Conservation (phyloP, 2,888 invertebrate genomes). For the Drosophila paramelanica region DNA sequence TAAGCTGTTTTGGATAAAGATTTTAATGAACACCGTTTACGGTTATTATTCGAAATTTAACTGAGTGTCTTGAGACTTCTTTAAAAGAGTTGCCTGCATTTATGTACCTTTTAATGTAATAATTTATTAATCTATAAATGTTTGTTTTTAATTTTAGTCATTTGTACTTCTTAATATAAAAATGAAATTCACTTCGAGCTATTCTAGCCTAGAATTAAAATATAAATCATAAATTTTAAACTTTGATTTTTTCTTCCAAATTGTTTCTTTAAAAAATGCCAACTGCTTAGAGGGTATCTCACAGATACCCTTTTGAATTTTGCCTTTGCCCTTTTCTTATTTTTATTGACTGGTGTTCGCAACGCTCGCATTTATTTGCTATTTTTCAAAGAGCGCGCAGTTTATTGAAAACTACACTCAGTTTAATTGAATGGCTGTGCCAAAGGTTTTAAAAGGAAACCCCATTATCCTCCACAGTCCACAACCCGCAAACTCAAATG, state of each 20-base stretch:
- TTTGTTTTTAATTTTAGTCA: too few species aligned
- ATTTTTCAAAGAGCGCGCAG: slow-evolving; percentile 68
- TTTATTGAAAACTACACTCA: slow-evolving; percentile 80
- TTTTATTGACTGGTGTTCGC: slow-evolving; percentile 46
- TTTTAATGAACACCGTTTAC: too few species aligned
- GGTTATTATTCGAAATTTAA: too few species aligned
- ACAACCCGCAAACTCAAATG: slow-evolving; percentile 16
- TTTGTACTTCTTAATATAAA: too few species aligned
- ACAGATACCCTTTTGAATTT: too few species aligned
- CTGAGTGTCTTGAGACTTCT: too few species aligned
- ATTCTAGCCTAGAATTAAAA: too few species aligned
- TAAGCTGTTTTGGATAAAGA: neutral
- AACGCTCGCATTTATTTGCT: slow-evolving; percentile 65
- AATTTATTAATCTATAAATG: too few species aligned
- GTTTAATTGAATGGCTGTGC: slow-evolving; percentile 72
- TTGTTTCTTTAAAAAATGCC: too few species aligned
- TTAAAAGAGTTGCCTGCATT: too few species aligned
- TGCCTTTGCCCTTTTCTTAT: slow-evolving; percentile 24
- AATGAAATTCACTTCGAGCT: too few species aligned
- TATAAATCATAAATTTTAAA: neutral
- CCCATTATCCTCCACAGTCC: neutral
- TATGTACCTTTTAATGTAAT: too few species aligned
- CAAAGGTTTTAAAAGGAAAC: slow-evolving; percentile 53
- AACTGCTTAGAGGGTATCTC: slow-evolving; percentile 5
- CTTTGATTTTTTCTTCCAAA: neutral